A percentile compares a stretch with the other conserved stretches of the same genome.
Evolutionary conservation across 2,113 vertebrate species (phyloP).

Genomic region (Cebus imitator): DNA sequence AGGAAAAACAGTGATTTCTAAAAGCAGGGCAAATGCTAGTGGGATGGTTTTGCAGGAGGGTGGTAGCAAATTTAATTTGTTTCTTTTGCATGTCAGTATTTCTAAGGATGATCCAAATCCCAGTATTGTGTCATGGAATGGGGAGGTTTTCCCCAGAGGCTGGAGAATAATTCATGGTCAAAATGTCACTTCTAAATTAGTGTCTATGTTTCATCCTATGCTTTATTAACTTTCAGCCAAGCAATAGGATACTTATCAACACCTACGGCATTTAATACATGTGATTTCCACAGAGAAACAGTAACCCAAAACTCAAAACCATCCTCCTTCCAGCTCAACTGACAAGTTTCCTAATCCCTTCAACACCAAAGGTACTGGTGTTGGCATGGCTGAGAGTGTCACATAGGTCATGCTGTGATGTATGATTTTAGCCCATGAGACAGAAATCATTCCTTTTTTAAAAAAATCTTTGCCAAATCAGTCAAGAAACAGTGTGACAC

Average conservation of each 20-base stretch:
- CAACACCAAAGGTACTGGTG: neutral
- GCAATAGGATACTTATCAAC: constrained; percentile 61
- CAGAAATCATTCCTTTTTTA: neutral
- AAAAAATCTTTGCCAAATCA: constrained; percentile 18
- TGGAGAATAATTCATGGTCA: constrained; percentile 68
- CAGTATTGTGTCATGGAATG: neutral
- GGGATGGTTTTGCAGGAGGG: neutral
- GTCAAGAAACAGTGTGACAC: neutral
- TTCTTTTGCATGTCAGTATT: neutral
- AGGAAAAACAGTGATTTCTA: neutral
- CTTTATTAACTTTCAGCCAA: constrained; percentile 42
- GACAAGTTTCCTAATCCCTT: constrained; percentile 62
- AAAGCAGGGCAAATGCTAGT: neutral
- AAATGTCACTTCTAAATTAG: constrained; percentile 75
- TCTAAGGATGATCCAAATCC: neutral
- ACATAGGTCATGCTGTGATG: neutral
- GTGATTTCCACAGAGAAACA: constrained; percentile 59
- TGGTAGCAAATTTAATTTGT: neutral
- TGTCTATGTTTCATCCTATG: constrained; percentile 26
- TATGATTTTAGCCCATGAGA: neutral
- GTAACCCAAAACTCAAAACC: constrained; percentile 62
- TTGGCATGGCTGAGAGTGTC: neutral
- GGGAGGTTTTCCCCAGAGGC: constrained; percentile 10
- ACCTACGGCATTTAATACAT: constrained; percentile 52
- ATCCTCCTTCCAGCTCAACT: constrained; percentile 50